A percentile compares a stretch with the other conserved stretches of the same genome.
Conservation (phyloP, 2,797 vertebrate species). For the Agapornis canus region DNA sequence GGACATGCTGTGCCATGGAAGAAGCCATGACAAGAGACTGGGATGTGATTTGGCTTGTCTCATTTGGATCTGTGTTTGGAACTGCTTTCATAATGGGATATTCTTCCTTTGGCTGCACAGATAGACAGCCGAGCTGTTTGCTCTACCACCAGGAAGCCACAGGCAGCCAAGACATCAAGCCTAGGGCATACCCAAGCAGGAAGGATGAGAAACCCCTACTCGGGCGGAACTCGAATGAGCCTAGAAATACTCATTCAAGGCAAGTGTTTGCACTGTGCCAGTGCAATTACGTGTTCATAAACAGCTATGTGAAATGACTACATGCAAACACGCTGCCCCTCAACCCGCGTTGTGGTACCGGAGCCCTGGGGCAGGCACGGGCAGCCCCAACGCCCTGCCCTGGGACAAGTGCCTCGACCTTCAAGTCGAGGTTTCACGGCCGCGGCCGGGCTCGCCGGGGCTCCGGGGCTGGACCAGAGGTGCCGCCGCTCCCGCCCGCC, state of each 20-base stretch:
- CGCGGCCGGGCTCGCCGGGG: background rate
- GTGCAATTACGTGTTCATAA: rapidly evolving
- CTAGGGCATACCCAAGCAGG: background rate
- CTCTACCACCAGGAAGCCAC: rapidly evolving
- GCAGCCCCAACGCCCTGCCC: background rate
- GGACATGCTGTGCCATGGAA: background rate
- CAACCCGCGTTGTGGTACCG: background rate
- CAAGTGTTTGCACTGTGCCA: rapidly evolving
- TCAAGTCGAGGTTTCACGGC: background rate
- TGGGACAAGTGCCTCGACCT: background rate
- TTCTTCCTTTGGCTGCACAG: rapidly evolving
- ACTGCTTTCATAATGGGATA: rapidly evolving
- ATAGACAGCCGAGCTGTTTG: rapidly evolving
- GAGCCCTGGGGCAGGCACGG: background rate
- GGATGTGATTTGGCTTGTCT: background rate
- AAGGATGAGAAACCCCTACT: too few relatives aligned
- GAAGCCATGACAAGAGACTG: background rate
- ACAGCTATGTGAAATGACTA: rapidly evolving
- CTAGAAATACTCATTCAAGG: rapidly evolving
- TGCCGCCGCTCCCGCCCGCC: background rate
- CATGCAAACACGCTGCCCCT: rapidly evolving
- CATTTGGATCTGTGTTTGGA: background rate
- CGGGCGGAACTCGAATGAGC: rapidly evolving
- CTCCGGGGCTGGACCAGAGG: background rate
- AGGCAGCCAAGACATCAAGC: background rate